Evolutionary conservation across 2,888 invertebrate species (phyloP).

Genomic region (Erebia epiphron): DNA sequence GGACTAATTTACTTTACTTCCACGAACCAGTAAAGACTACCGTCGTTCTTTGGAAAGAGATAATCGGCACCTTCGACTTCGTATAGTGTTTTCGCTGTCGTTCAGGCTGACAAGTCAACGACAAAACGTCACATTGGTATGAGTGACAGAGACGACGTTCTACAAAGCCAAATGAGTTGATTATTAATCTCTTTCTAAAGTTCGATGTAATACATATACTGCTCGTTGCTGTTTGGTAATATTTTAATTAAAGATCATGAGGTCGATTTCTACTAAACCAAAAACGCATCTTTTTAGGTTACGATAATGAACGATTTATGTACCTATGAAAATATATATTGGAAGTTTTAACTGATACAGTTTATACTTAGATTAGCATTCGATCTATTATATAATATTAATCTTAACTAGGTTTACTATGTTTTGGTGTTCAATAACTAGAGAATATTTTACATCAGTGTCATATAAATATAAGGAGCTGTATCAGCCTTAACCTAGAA

Average conservation of each 20-base stretch:
- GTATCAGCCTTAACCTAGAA: conserved; percentile 47
- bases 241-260: background rate
- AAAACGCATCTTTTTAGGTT: conserved; percentile 4
- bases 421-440: conserved; percentile 10
- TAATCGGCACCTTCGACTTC: too few relatives aligned
- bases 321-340: background rate
- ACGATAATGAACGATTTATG: background rate
- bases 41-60: too few relatives aligned
- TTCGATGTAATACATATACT: too few relatives aligned
- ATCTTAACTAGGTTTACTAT: background rate
- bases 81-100: too few relatives aligned
- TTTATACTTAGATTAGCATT: conserved; percentile 12
- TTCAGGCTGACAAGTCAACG: too few relatives aligned
- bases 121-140: background rate
- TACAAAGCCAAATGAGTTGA: too few relatives aligned
- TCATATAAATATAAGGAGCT: conserved; percentile 43
- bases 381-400: background rate
- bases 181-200: too few relatives aligned
- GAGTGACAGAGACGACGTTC: too few relatives aligned
- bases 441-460: conserved; percentile 10
- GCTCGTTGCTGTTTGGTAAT: too few relatives aligned
- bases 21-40: too few relatives aligned
- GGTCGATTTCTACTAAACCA: background rate
- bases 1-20: too few relatives aligned
- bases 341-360: conserved; percentile 14